Evolutionary conservation across 2,888 invertebrate genomes (phyloP).

Genomic region (Caenorhabditis virilis): DNA sequence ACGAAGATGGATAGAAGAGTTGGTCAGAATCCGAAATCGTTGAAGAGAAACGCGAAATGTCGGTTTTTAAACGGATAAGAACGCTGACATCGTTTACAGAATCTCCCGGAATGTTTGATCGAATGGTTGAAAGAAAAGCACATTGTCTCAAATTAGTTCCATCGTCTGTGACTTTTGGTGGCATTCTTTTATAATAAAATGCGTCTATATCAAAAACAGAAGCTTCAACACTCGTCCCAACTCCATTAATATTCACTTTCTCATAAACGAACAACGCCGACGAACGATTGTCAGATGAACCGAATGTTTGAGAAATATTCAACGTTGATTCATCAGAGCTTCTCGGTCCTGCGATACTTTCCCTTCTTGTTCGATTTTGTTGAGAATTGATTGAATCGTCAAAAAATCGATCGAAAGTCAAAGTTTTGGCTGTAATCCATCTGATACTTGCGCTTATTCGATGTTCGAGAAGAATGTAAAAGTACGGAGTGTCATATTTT

Average conservation of each 20-base stretch:
- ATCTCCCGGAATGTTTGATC: constrained; percentile 3
- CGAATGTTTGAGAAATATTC: constrained; percentile 14
- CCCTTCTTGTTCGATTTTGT: background rate
- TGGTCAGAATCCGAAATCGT: constrained; percentile 34
- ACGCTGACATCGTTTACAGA: constrained; percentile 18
- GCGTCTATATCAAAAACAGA: constrained; percentile 31
- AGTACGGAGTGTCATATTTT: constrained; percentile 6
- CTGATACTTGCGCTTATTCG: constrained; percentile 12
- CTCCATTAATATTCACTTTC: background rate
- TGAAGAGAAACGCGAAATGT: constrained; percentile 10
- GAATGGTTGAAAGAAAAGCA: constrained; percentile 24
- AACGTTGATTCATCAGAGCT: constrained; percentile 5
- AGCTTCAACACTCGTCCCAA: constrained; percentile 10
- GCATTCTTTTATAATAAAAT: constrained; percentile 37
- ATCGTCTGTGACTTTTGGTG: constrained; percentile 9
- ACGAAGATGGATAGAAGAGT: constrained; percentile 30
- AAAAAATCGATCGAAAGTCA: background rate
- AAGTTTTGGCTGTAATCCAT: constrained; percentile 11
- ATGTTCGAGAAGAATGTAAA: constrained; percentile 16
- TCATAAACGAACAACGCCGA: constrained; percentile 15
- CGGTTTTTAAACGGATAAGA: constrained; percentile 5
- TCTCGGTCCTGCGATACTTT: background rate
- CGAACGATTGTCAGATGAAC: constrained; percentile 11
- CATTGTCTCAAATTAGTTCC: constrained; percentile 12
- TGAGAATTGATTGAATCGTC: background rate